Evolutionary conservation across 2,113 vertebrate species (phyloP).

Genomic region (Pica pica): DNA sequence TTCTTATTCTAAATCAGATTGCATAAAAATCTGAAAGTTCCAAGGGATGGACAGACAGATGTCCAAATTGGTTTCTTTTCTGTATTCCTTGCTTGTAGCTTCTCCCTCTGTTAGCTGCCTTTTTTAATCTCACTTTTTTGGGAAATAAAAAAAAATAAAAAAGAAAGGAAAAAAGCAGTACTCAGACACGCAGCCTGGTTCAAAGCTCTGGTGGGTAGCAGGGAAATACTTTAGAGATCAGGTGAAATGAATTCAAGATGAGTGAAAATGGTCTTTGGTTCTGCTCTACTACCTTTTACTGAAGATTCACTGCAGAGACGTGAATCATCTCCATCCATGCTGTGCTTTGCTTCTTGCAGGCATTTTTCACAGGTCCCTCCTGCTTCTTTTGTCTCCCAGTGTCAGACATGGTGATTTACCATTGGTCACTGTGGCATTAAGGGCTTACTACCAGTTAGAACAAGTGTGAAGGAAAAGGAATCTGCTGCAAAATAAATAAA

Average conservation of each 20-base stretch:
- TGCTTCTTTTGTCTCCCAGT: conserved; percentile 10
- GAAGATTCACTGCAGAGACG: conserved; percentile 45
- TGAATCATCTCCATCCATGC: conserved; percentile 29
- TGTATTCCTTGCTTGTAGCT: not conserved
- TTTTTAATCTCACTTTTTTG: not conserved
- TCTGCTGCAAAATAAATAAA: not conserved
- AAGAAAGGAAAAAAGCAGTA: not conserved
- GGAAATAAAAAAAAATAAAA: not conserved
- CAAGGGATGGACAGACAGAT: not conserved
- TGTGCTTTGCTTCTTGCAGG: not conserved
- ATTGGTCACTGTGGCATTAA: not conserved
- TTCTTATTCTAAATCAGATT: not conserved
- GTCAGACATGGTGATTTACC: not conserved
- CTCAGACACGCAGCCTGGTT: not conserved
- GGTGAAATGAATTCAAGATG: conserved; percentile 58
- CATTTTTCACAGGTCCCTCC: conserved; percentile 50
- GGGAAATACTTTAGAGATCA: conserved; percentile 21
- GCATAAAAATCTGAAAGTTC: not conserved
- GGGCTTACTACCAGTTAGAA: not conserved
- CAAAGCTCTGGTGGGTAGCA: conserved; percentile 15
- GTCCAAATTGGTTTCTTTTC: not conserved
- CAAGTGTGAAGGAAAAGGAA: not conserved
- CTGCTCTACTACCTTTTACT: conserved; percentile 59
- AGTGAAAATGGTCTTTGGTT: conserved; percentile 61
- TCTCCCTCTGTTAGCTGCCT: not conserved